Base-by-base conservation (phyloP, 2,888 invertebrate species). In the Trichopria drosophilae region DNA sequence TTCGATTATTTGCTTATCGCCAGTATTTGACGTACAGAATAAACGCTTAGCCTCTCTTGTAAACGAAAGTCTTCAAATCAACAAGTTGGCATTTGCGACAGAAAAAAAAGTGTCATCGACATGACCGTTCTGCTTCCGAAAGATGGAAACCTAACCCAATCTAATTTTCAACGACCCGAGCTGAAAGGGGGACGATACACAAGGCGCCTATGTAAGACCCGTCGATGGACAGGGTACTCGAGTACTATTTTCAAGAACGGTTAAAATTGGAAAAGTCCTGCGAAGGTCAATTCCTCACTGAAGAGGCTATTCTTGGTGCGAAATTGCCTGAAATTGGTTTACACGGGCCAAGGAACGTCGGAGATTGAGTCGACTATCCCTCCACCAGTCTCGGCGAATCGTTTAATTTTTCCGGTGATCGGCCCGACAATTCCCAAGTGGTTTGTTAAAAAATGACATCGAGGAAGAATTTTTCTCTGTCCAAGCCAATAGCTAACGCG, bases 271-370 rank as follows among this genome's bases (percentile, higher is more conserved):
- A 73, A 73, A 69, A 71, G 69, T 68, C 65, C 67, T 65, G 29
- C 41, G 49, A 20, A 49, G 55, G 55, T 52, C 55, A 46, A 55
- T 55, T 52, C 39, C 26, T 32, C 36, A 35, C 41, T 69, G 65
- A 66, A 72, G 74, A 66, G 71, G 73, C 75, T 71, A 75, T 75
- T 75, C 75, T 75, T 73, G 73, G 62, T 61, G 68, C 64, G 75
- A 75, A 74, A 75, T 75, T 75, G 75, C 73, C 75, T 72, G 72
- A 74, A 75, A 75, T 75, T 75, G 75, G 73, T 74, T 75, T 75
- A 74, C 73, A 71, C 68, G 70, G 62, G 60, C 65, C 61, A 59
- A 41, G 58, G 59, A 62, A 60, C 60, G 64, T 62, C 64, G 62
- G 71, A 69, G 70, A 75, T 75, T 68, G 73, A 74, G 69, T 75